Conservation (phyloP, 2,113 vertebrate species). For the Loxodonta africana region DNA sequence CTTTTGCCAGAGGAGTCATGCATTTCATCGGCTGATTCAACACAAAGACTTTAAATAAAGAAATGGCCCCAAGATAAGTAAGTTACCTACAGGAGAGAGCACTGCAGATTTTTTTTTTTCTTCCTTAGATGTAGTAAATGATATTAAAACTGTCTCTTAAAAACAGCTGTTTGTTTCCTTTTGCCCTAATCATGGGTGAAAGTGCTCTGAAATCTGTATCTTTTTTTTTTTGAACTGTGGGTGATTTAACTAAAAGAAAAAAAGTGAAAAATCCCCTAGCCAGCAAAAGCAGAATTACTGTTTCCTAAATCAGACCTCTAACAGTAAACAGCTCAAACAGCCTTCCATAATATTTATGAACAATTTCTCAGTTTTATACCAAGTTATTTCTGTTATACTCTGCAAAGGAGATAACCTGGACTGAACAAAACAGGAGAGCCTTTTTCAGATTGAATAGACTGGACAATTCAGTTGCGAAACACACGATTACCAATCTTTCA, state of each 20-base stretch:
- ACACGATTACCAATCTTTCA: slow-evolving; percentile 73
- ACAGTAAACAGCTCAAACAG: slow-evolving; percentile 75
- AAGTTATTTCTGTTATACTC: slow-evolving; percentile 75
- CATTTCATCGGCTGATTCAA: slow-evolving; percentile 60
- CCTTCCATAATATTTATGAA: slow-evolving; percentile 79
- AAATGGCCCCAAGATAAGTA: slow-evolving; percentile 58
- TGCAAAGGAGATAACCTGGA: slow-evolving; percentile 67
- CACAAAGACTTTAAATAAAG: slow-evolving; percentile 71
- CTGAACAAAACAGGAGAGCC: slow-evolving; percentile 63
- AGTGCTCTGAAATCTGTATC: slow-evolving; percentile 54
- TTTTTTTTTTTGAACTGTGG: slow-evolving; percentile 6
- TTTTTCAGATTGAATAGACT: slow-evolving; percentile 68
- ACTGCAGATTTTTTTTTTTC: background rate
- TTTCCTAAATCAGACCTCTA: slow-evolving; percentile 73
- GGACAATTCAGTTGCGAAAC: slow-evolving; percentile 67
- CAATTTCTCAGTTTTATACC: slow-evolving; percentile 78
- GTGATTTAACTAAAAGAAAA: slow-evolving; percentile 73
- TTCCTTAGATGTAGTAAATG: slow-evolving; percentile 36
- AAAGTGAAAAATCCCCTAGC: slow-evolving; percentile 21
- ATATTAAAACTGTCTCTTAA: slow-evolving; percentile 68
- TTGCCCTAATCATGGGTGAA: slow-evolving; percentile 45
- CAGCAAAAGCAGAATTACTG: slow-evolving; percentile 47
- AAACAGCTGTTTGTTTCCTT: slow-evolving; percentile 69
- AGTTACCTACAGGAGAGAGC: slow-evolving; percentile 37
- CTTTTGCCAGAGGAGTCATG: slow-evolving; percentile 38